Percentiles rank a stretch among this genome's conserved stretches.
Evolutionary conservation across 2,888 invertebrate species (phyloP).

Genomic region (Oscheius sp.): DNA sequence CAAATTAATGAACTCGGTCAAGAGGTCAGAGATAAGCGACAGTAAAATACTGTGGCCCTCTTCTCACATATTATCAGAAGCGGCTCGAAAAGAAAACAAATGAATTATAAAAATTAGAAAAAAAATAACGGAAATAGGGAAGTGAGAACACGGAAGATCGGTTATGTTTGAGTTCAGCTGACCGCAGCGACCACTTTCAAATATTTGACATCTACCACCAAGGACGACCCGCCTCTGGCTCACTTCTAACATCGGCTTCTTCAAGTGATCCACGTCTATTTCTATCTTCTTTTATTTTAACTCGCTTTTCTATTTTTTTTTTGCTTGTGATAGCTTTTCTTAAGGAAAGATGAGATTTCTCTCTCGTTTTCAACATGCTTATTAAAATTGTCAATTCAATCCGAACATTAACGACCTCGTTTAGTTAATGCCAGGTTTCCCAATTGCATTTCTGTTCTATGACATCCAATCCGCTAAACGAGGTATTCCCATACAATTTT

Average conservation of each 20-base stretch:
- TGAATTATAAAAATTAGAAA: background rate
- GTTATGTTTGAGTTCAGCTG: slow-evolving; percentile 25
- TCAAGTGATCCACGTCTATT: background rate
- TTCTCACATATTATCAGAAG: no score
- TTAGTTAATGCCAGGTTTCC: background rate
- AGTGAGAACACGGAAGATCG: slow-evolving; percentile 10
- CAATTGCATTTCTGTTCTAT: background rate
- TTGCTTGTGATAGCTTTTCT: background rate
- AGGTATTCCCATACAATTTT: background rate
- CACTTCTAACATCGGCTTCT: background rate
- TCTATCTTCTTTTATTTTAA: background rate
- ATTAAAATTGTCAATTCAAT: background rate
- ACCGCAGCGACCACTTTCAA: slow-evolving; percentile 26
- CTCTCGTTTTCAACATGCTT: background rate
- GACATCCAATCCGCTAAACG: background rate
- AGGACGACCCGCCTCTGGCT: slow-evolving; percentile 29
- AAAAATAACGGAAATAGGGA: background rate
- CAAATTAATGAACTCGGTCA: slow-evolving; percentile 12
- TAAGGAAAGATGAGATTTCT: background rate
- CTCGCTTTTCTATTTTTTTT: background rate
- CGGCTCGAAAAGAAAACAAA: background rate
- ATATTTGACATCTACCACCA: slow-evolving; percentile 31
- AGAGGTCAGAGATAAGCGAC: slow-evolving; percentile 11
- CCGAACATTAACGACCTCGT: background rate
- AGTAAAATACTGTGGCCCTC: background rate